Conservation (phyloP, 2,888 invertebrate species). For the Gortyna flavago region DNA sequence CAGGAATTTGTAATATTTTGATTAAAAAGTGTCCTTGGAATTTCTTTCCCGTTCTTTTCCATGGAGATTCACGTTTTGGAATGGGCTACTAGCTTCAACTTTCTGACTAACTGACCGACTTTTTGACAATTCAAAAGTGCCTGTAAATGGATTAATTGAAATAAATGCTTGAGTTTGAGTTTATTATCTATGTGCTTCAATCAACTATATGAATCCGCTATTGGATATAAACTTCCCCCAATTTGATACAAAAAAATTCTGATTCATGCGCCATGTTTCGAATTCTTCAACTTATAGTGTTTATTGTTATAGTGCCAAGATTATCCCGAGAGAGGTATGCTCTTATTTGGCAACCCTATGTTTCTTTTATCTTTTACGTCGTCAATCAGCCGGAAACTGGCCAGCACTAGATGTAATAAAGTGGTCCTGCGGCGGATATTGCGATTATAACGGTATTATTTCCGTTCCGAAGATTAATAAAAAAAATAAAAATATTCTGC, state of each 20-base stretch:
- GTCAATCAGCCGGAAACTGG: slow-evolving; percentile 10
- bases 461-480: not conserved
- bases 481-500: not conserved
- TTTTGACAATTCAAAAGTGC: too few species aligned
- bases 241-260: not conserved
- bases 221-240: not conserved
- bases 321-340: not conserved
- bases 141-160: too few species aligned
- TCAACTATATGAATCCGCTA: not conserved
- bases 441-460: not conserved
- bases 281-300: slow-evolving; percentile 7
- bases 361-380: slow-evolving; percentile 4
- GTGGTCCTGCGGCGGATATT: not conserved
- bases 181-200: too few species aligned
- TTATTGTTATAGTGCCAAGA: slow-evolving; percentile 4
- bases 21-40: too few species aligned
- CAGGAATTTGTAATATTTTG: too few species aligned
- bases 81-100: too few species aligned
- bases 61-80: too few species aligned
- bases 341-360: not conserved
- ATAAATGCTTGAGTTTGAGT: too few species aligned
- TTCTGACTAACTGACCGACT: too few species aligned
- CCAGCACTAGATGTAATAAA: not conserved
- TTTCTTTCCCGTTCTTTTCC: too few species aligned
- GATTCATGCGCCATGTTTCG: not conserved